phyloP scores from a whole-genome alignment of 2,797 vertebrate species.

The Lutjanus campechanus region DNA sequence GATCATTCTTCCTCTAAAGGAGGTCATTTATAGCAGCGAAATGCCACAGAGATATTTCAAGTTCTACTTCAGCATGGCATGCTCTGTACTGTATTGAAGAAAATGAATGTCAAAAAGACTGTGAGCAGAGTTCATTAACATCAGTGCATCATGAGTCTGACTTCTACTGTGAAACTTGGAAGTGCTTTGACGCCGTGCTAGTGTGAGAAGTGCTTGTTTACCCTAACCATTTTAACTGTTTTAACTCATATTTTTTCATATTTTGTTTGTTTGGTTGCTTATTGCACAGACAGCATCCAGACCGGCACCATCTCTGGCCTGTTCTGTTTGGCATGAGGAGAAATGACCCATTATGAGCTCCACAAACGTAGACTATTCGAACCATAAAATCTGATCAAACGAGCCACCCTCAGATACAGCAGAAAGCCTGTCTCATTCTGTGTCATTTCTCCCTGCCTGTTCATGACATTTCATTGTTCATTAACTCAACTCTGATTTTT shows the following conservation, averaged over 20 bases:
- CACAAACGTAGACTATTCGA: neutral
- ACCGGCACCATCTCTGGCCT: constrained; percentile 47
- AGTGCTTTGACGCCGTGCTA: constrained; percentile 55
- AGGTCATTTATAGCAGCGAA: neutral
- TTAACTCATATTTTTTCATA: constrained; percentile 58
- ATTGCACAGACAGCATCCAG: constrained; percentile 43
- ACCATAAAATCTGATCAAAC: neutral
- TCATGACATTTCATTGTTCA: constrained; percentile 75
- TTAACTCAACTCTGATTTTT: constrained; percentile 76
- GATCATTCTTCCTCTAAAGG: neutral
- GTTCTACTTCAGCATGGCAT: constrained; percentile 61
- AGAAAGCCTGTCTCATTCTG: constrained; percentile 62
- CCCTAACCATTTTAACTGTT: constrained; percentile 70
- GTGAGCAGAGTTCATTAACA: constrained; percentile 48
- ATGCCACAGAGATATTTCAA: constrained; percentile 10
- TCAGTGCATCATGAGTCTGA: constrained; percentile 59
- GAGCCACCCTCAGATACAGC: neutral
- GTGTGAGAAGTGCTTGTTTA: constrained; percentile 65
- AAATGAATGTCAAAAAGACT: constrained; percentile 35
- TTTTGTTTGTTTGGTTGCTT: constrained; percentile 62
- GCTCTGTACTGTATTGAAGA: constrained; percentile 33
- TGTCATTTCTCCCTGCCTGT: constrained; percentile 76
- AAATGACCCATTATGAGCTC: constrained; percentile 79
- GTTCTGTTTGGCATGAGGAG: constrained; percentile 53
- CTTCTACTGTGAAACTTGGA: constrained; percentile 48